Percentiles rank a stretch among this genome's conserved stretches.
These are phyloP conservation scores for Aldabrachelys gigantea DNA, from an alignment of 2,113 vertebrate genomes.

Conservation along the genomic window DNA sequence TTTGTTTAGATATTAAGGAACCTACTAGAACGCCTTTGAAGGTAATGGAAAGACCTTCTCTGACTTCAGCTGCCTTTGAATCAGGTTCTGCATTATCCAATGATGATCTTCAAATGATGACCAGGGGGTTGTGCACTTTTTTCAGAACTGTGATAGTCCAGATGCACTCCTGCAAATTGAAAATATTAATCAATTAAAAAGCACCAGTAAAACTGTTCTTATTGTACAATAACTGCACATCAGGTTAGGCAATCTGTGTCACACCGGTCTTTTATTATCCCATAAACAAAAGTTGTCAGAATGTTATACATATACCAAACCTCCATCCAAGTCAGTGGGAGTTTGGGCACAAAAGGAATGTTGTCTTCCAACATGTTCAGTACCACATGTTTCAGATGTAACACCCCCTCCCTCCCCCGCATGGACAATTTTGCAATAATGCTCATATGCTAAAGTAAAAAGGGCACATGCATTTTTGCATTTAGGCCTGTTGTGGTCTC, in stretches of 20 bases:
- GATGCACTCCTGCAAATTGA: background rate
- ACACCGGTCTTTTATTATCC: background rate
- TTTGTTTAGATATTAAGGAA: background rate
- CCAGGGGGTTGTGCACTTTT: background rate
- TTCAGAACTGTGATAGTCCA: background rate
- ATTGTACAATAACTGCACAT: background rate
- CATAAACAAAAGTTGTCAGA: background rate
- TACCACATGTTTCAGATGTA: background rate
- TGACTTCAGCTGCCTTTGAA: background rate
- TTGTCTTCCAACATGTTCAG: background rate
- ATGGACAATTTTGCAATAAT: background rate
- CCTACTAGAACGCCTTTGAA: background rate
- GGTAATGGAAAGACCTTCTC: background rate
- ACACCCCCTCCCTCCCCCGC: accelerated
- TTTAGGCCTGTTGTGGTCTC: background rate
- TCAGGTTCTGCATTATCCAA: background rate
- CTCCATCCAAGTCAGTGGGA: background rate
- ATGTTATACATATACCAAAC: background rate
- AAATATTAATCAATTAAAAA: background rate
- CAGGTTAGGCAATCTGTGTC: background rate
- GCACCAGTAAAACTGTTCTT: background rate
- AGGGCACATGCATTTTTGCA: background rate
- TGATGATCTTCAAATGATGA: background rate
- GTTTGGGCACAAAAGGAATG: background rate
- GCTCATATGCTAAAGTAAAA: background rate